Percentiles rank a stretch among this genome's conserved stretches.
Conservation (phyloP, 2,113 vertebrate species). For the Aix galericulata region DNA sequence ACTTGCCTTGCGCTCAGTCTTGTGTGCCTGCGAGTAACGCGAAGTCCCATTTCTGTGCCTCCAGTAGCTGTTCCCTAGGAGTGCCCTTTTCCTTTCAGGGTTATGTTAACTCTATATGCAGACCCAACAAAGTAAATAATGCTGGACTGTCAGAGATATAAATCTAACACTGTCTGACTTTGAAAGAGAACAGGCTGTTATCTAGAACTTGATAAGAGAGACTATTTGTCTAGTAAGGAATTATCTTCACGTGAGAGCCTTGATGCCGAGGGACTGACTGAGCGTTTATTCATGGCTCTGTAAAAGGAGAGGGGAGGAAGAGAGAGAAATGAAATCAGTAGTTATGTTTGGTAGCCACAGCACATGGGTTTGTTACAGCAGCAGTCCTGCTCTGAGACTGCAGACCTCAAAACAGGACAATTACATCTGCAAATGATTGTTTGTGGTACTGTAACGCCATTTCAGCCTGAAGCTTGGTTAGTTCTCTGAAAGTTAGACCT, state of each 20-base stretch:
- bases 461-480: conserved; percentile 3
- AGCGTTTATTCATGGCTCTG: background rate
- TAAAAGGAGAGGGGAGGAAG: background rate
- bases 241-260: background rate
- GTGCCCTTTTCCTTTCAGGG: background rate
- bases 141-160: background rate
- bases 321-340: background rate
- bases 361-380: background rate
- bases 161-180: background rate
- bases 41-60: background rate
- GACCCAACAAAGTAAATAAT: background rate
- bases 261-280: background rate
- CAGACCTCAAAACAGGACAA: conserved; percentile 2
- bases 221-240: background rate
- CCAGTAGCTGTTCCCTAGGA: background rate
- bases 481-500: background rate
- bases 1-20: background rate
- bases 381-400: background rate
- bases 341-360: background rate
- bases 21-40: background rate
- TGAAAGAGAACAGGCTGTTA: background rate
- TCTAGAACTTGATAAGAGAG: background rate
- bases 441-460: background rate
- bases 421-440: background rate
- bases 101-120: background rate